Base-by-base conservation (phyloP, 2,888 invertebrate species). In the Diarsia brunnea region DNA sequence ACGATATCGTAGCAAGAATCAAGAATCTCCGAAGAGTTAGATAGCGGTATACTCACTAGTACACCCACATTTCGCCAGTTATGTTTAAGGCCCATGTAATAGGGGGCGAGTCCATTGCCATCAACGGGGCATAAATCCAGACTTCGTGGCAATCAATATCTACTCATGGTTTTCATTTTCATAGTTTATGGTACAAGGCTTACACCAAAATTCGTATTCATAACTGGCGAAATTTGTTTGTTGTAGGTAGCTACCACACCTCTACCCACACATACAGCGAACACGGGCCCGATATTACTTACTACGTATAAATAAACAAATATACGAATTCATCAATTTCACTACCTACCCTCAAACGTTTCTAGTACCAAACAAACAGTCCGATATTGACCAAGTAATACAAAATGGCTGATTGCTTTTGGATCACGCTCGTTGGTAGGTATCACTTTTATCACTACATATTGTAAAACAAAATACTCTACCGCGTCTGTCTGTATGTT, bases 321-420 rank as follows among this genome's bases (percentile, higher is more conserved):
- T 21, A 38, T 38, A 71, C 19, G n/a, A 53, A 7, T 49, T n/a
- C 53, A n/a, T 69, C 16, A 38, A 66, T 38, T 38, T 10, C 38
- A 24, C n/a, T 14, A 65, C 11, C 27, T 2, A 67, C 31, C 38
- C 24, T 38, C 24, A 27, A 71, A 19, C 19, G 45, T 55, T 72
- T 72, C 14, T 72, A 24, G 24, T 31, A 45, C 19, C 19, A 47
- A 47, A 73, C 21, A 73, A 73, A 58, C 12, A 31, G 58, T 47
- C 38, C 24, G 21, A 21, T 47, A 49, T 38, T 69, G 47, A 60
- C 11, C 12, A 38, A 61, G 11, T 61, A 21, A 61, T 61, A 70
- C 67, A 84, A 84, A 79, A 78, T 83, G 45, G 31, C 8, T 31
- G 31, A 19, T 38, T 14, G 43, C 11, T 8, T 21, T 53, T 53